These are phyloP conservation scores for Ochotona princeps DNA, from an alignment of 2,113 vertebrate species.

Conservation along the genomic window DNA sequence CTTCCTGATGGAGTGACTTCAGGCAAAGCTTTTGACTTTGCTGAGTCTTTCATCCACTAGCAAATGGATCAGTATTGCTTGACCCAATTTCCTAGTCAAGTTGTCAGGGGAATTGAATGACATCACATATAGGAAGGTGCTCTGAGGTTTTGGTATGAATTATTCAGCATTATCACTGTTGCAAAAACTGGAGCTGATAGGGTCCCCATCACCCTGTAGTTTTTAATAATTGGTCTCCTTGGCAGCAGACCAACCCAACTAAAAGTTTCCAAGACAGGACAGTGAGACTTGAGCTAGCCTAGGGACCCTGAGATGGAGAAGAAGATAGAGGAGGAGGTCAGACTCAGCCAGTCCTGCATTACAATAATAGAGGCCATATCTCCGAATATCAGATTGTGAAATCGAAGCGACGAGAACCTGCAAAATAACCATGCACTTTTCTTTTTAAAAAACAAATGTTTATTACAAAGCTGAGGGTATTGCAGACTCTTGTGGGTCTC, in stretches of 20 bases:
- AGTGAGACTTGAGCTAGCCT: neutral
- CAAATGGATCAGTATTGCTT: conserved; percentile 8
- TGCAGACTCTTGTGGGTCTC: no score
- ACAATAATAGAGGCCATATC: neutral
- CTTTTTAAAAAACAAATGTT: no score
- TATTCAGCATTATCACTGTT: neutral
- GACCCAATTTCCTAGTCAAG: neutral
- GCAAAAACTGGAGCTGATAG: neutral
- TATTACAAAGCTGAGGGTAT: no score
- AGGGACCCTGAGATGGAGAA: neutral
- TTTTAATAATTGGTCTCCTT: neutral
- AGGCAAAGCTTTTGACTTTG: conserved; percentile 50
- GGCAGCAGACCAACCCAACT: neutral
- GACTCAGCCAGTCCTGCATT: neutral
- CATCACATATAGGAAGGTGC: neutral
- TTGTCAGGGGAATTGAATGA: neutral
- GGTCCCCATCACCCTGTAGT: neutral
- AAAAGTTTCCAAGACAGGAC: neutral
- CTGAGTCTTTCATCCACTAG: neutral
- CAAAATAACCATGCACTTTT: neutral
- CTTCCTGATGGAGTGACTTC: neutral
- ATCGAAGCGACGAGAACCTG: neutral
- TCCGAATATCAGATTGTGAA: neutral
- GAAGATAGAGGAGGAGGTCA: neutral
- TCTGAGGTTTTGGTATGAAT: neutral